Base-by-base conservation (phyloP, 2,113 vertebrate genomes). In the Anolis carolinensis region DNA sequence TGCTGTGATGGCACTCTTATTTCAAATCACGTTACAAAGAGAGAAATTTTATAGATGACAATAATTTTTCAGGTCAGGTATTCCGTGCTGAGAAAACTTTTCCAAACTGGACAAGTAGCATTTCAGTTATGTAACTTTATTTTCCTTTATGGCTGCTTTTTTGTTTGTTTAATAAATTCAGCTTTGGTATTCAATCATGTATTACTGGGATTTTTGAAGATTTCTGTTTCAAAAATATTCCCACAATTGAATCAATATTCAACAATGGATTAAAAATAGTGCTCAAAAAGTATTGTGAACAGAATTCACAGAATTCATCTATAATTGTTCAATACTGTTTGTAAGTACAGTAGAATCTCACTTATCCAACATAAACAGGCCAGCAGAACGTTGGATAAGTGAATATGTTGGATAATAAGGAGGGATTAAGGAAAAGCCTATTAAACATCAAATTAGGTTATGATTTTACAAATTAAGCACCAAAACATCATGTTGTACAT, bases 1-100 rank as follows among this genome's bases (percentile, higher is more conserved):
- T 48, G 36, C 36, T 32, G 18, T 21, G 36, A 63, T 84, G 71
- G 82, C 72, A 75, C 72, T 84, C 27, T 75, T 84, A 59, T 65
- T 84, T 84, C 82, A 84, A 84, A 75, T 75, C 82, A 75, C 82
- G 75, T 84, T 84, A 84, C 82, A 27, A 44, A 75, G 55, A 75
- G 72, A 84, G 72, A 74, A 84, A 84, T 48, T 27, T 39, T 27
- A 48, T 44, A 44, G 71, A 55, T 75, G 71, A 84, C 82, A 75
- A 63, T 75, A 55, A n/a, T 39, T 63, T 75, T 84, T 75, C 82
- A 84, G 72, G 72, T 84, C 82, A 84, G 75, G 75, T 74, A 39
- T 75, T 84, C 82, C n/a, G 16, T 75, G 25, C 72, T 84, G 8
- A 75, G 55, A 75, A 84, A 84, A 75, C 72, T 84, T 84, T 48